Conservation (phyloP, 2,113 vertebrate species). For the Istiophorus platypterus region DNA sequence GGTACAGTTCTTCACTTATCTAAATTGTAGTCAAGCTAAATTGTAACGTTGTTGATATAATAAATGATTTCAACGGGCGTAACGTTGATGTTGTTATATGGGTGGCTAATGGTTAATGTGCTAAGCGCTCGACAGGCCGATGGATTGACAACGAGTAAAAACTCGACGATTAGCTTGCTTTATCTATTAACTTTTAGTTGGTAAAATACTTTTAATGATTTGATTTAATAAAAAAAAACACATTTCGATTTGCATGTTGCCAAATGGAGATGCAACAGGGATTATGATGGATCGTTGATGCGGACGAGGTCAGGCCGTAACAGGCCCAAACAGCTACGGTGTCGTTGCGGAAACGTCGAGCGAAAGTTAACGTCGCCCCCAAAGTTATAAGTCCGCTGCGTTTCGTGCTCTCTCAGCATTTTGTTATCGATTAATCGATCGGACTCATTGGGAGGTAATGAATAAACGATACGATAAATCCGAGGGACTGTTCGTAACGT, state of each 20-base stretch:
- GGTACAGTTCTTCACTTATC: too few species aligned
- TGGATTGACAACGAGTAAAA: background rate
- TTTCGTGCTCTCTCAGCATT: too few species aligned
- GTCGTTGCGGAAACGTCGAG: background rate
- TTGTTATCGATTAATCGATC: too few species aligned
- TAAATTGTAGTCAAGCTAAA: accelerated
- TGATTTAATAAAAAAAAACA: too few species aligned
- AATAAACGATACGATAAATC: too few species aligned
- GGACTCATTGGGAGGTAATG: too few species aligned
- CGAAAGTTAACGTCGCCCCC: too few species aligned
- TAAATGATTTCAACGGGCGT: accelerated
- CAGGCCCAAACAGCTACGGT: background rate
- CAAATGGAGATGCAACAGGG: background rate
- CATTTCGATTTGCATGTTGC: background rate
- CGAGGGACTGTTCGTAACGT: too few species aligned
- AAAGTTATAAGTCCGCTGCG: too few species aligned
- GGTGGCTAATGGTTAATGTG: background rate
- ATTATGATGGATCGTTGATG: background rate
- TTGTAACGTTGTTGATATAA: accelerated
- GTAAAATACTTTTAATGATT: too few species aligned
- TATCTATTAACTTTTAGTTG: accelerated
- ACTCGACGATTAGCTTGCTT: background rate
- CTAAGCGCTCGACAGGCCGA: background rate
- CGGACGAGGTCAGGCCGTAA: background rate
- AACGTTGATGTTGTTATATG: background rate